Evolutionary conservation across 37 sponge, comb jelly and placozoan species (phyloP).

Genomic region (Aplysina aerophoba): DNA sequence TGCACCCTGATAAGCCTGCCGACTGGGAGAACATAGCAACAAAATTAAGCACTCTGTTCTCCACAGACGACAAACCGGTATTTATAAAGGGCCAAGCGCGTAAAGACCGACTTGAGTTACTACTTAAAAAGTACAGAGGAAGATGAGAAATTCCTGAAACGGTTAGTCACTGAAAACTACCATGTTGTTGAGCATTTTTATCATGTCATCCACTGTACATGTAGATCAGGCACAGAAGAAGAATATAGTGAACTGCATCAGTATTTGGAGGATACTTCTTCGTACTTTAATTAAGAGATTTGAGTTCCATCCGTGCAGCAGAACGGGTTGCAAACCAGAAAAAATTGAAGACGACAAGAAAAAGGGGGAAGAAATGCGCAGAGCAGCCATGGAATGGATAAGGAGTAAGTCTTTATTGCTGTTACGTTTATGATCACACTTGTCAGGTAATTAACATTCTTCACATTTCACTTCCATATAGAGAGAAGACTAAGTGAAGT

Average conservation of each 20-base stretch:
- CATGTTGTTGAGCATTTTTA: too few species aligned
- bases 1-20: not conserved
- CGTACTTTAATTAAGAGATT: not conserved
- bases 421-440: too few species aligned
- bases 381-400: not conserved
- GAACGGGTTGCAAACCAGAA: not conserved
- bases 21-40: not conserved
- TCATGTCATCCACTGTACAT: too few species aligned
- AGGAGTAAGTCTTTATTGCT: not conserved
- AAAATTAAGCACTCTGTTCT: not conserved
- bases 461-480: too few species aligned
- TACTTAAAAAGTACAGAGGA: not conserved
- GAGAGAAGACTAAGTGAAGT: too few species aligned
- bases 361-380: not conserved
- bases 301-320: not conserved
- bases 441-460: too few species aligned
- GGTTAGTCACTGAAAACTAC: not conserved
- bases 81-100: not conserved
- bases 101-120: not conserved
- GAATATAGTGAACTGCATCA: not conserved
- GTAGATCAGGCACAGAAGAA: conserved; percentile 5
- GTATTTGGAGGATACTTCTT: too few species aligned
- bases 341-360: not conserved
- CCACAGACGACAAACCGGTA: not conserved
- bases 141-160: not conserved